Conservation (phyloP, 1,140 invertebrate species). For the Lepidotrigona ventralis region DNA sequence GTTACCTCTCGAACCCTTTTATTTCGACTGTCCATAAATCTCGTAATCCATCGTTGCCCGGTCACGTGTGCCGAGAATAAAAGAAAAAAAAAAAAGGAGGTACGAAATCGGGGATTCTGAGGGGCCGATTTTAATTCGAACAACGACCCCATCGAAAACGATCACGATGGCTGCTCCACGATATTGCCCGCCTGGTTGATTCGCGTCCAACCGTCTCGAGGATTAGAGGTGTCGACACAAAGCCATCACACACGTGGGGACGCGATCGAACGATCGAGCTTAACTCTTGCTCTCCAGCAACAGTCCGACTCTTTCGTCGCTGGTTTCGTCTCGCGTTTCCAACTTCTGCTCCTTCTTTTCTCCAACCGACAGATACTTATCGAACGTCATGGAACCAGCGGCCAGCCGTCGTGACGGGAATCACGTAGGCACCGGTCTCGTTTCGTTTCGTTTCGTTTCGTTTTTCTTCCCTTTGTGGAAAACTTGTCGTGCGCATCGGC, state of each 20-base stretch:
- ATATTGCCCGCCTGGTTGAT: too few relatives aligned
- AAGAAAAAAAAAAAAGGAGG: background rate
- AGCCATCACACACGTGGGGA: background rate
- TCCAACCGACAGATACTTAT: slow-evolving; percentile 32
- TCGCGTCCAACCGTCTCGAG: background rate
- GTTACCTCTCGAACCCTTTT: slow-evolving; percentile 23
- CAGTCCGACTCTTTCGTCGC: background rate
- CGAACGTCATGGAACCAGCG: background rate
- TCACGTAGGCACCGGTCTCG: slow-evolving; percentile 45
- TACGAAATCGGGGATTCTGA: slow-evolving; percentile 39
- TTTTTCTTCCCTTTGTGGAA: slow-evolving; percentile 28
- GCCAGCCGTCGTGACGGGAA: slow-evolving; percentile 6
- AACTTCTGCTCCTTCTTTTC: background rate
- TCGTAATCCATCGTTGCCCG: background rate
- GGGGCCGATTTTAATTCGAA: slow-evolving; percentile 18
- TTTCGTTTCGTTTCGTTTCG: background rate
- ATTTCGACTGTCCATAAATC: slow-evolving; percentile 24
- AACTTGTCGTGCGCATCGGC: background rate
- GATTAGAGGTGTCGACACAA: slow-evolving; percentile 5
- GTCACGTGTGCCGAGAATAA: background rate
- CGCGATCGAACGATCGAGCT: background rate
- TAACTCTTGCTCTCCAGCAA: background rate
- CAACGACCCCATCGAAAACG: background rate
- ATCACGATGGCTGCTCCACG: background rate
- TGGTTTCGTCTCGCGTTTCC: slow-evolving; percentile 37